Percentiles rank a stretch among this genome's conserved stretches.
Evolutionary conservation across 1,140 invertebrate genomes (phyloP).

Genomic region (Grapholita molesta): DNA sequence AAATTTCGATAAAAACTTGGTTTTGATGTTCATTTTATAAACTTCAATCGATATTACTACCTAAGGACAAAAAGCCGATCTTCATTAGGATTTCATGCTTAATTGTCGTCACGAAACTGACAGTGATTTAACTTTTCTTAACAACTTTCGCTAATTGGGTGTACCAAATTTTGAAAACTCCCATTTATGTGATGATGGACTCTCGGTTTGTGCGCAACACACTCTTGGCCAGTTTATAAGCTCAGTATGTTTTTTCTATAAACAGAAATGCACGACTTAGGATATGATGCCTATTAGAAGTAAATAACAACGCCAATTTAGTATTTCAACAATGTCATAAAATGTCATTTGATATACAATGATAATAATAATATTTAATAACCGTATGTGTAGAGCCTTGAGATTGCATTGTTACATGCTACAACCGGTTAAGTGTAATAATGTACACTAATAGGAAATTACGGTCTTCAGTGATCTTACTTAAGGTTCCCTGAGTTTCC

Average conservation of each 20-base stretch:
- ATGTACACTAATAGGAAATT: neutral
- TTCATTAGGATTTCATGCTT: no score
- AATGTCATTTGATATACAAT: neutral
- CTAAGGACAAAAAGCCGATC: no score
- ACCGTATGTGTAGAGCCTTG: neutral
- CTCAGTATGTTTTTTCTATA: neutral
- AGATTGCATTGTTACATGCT: slow-evolving; percentile 1
- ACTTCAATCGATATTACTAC: no score
- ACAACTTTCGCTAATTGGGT: no score
- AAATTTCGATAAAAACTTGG: no score
- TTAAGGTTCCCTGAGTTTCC: neutral
- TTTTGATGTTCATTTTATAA: no score
- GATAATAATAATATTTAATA: slow-evolving; percentile 13
- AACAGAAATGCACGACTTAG: neutral
- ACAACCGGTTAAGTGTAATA: neutral
- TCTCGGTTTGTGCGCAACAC: no score
- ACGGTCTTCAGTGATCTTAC: neutral
- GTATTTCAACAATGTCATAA: neutral
- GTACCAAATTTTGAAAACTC: no score
- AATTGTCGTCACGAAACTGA: no score
- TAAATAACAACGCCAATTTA: slow-evolving; percentile 1
- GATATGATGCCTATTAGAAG: neutral
- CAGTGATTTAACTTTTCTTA: no score
- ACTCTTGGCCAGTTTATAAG: no score
- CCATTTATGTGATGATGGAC: no score